Base-by-base conservation (phyloP, 2,888 invertebrate species). In the Andrena flavipes region DNA sequence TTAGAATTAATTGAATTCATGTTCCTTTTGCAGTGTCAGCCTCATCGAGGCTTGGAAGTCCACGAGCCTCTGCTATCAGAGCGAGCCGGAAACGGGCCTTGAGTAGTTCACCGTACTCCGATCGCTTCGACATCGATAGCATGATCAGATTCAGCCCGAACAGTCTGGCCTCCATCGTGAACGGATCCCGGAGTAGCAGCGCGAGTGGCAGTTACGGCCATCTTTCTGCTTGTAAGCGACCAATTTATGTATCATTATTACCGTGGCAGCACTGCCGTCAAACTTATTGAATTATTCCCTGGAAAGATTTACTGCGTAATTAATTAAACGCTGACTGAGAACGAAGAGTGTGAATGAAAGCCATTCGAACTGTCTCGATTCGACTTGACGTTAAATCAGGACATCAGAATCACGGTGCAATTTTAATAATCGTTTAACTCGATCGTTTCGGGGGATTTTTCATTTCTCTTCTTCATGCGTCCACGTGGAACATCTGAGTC, bases 181-280 rank as follows among this genome's bases (percentile, higher is more conserved):
- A 97, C 92, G 97, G 98, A 23, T 98, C 98, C 0, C 95, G 98
- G 85, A 97, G 98, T 81, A 97, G 97, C 20, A 97, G 98, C 42
- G 97, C 98, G 5, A 98, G 98, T 90, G 99, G 99, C 63, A 99
- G 99, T 84, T 99, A 99, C 95, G 99, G 99, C 26, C 99, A 99
- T 95, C 96, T 99, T 85, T 98, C 99, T 86, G 99, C 99, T 89
- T 98, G 97, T 97, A 92, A 87, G 84, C 71, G 35, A 77, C 29
- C 10, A 42, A 23, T 65, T 72, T 56, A 51, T n/a, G 13, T 29
- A 30, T 42, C n/a, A 64, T 64, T 60, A 49, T 60, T 35, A 8
- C 63, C 42, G 23, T 5, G 10, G 29, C 48, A n/a, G 33, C 26
- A 4, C 16, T 13, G 26, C 49, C 26, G 65, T 54, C 67, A 62